phyloP scores from a whole-genome alignment of 1,140 invertebrate species.

The Drosophila trapezifrons region DNA sequence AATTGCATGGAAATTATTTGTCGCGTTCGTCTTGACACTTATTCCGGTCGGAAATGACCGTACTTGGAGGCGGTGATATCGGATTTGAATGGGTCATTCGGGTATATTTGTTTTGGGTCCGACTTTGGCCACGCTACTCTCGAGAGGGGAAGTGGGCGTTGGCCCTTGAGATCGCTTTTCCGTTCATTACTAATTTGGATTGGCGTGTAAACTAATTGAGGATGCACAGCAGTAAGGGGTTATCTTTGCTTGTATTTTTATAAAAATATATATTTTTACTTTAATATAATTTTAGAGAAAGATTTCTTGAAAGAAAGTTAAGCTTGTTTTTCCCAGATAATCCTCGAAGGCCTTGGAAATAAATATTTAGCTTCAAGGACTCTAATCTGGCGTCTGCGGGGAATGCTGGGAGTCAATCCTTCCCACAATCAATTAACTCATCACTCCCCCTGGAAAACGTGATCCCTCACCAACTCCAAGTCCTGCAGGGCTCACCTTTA shows the following conservation, averaged over 20 bases:
- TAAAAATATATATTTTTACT: no score
- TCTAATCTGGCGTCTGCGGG: slow-evolving; percentile 44
- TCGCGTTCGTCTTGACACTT: slow-evolving; percentile 63
- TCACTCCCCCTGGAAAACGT: neutral
- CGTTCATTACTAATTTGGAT: slow-evolving; percentile 5
- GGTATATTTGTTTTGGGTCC: slow-evolving; percentile 54
- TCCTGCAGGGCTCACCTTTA: slow-evolving; percentile 27
- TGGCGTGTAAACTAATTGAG: slow-evolving; percentile 10
- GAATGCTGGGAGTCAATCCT: slow-evolving; percentile 48
- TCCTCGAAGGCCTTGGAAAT: slow-evolving; percentile 17
- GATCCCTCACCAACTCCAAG: slow-evolving; percentile 5
- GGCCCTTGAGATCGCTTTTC: slow-evolving; percentile 19
- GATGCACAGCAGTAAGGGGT: neutral
- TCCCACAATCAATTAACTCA: slow-evolving; percentile 59
- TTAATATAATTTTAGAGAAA: no score
- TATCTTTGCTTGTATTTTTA: neutral
- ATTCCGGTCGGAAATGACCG: slow-evolving; percentile 76
- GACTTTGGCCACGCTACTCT: no score
- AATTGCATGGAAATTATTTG: slow-evolving; percentile 79
- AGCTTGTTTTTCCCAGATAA: slow-evolving; percentile 10
- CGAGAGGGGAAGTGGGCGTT: slow-evolving; percentile 47
- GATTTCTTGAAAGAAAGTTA: neutral
- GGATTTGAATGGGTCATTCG: slow-evolving; percentile 46
- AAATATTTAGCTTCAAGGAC: slow-evolving; percentile 11
- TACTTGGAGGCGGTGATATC: slow-evolving; percentile 52